Percentiles rank a stretch among this genome's conserved stretches.
Evolutionary conservation across 2,888 invertebrate species (phyloP).

Genomic region (Anthophora plumipes): DNA sequence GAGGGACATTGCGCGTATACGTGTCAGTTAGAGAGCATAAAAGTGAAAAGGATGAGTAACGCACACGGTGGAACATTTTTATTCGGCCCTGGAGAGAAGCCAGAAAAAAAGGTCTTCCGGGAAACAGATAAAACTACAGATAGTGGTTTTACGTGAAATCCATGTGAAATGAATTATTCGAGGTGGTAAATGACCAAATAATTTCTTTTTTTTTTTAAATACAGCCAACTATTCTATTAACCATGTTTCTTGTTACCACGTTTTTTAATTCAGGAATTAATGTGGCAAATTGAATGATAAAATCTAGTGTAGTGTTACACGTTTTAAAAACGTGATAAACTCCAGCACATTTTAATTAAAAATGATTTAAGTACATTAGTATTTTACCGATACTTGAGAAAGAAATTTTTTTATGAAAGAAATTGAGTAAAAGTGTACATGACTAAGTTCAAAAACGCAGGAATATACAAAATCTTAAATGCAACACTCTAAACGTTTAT

Average conservation of each 20-base stretch:
- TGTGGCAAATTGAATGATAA: too few species aligned
- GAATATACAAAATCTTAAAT: too few species aligned
- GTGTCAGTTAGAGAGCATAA: constrained; percentile 31
- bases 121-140: constrained; percentile 29
- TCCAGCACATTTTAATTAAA: too few species aligned
- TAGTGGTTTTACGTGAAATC: constrained; percentile 35
- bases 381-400: too few species aligned
- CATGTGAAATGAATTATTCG: constrained; percentile 31
- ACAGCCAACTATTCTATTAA: background rate
- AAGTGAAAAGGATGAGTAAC: constrained; percentile 38
- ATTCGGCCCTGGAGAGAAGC: constrained; percentile 42
- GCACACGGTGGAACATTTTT: constrained; percentile 50
- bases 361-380: too few species aligned
- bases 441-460: too few species aligned
- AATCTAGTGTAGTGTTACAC: too few species aligned
- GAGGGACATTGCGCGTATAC: constrained; percentile 21
- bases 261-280: background rate
- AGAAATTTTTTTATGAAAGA: too few species aligned
- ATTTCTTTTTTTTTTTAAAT: constrained; percentile 4
- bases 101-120: constrained; percentile 26
- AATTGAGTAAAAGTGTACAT: too few species aligned
- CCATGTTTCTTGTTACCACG: background rate
- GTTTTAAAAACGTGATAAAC: too few species aligned
- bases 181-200: background rate
- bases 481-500: too few species aligned